These are phyloP conservation scores for Synanthedon formicaeformis DNA, from an alignment of 2,888 invertebrate genomes.

Conservation along the genomic window DNA sequence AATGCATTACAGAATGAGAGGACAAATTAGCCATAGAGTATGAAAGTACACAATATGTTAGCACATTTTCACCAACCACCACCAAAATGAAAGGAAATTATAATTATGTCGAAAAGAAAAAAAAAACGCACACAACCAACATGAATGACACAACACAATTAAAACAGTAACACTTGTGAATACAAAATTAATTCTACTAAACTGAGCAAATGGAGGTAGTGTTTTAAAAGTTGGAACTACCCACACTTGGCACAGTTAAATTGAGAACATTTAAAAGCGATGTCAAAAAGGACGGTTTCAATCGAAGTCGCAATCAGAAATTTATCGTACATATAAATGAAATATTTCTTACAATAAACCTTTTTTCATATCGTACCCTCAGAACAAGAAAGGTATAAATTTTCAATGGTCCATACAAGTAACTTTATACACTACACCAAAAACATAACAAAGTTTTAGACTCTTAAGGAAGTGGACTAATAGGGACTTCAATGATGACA, in stretches of 20 bases:
- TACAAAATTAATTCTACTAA: no score
- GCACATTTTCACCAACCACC: conserved; percentile 72
- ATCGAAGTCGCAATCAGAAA: conserved; percentile 9
- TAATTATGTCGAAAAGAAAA: conserved; percentile 3
- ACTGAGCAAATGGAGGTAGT: neutral
- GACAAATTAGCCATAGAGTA: conserved; percentile 68
- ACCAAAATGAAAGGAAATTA: conserved; percentile 37
- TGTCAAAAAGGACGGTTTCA: conserved; percentile 9
- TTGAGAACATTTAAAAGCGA: conserved; percentile 10
- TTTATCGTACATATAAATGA: neutral
- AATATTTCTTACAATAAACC: no score
- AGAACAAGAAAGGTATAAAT: no score
- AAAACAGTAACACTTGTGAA: neutral
- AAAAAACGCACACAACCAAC: conserved; percentile 10
- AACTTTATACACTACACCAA: no score
- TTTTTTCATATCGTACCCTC: no score
- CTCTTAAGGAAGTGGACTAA: no score
- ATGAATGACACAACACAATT: neutral
- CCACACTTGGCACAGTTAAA: conserved; percentile 2
- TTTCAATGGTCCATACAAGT: neutral
- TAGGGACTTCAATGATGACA: no score
- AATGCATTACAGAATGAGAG: conserved; percentile 29
- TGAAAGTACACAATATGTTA: conserved; percentile 57
- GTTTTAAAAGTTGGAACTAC: neutral
- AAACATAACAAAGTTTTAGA: no score